These are phyloP conservation scores for Eulemur albifrons DNA, from an alignment of 2,797 vertebrate genomes.

Conservation along the genomic window DNA sequence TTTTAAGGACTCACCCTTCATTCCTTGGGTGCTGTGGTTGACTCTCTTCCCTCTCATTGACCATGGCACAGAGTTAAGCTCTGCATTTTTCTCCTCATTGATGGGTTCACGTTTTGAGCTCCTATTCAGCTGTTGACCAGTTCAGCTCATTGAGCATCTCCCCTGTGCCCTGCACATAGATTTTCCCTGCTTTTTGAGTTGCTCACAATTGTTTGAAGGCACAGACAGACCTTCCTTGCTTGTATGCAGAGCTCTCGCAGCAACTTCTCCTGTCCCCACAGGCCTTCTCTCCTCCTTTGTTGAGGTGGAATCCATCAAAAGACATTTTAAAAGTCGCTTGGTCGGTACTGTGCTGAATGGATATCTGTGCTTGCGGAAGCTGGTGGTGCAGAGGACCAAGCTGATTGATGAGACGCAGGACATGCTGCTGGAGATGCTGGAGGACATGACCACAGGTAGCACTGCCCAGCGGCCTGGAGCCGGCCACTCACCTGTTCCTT, in stretches of 20 bases:
- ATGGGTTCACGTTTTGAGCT: not conserved
- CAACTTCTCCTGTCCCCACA: slow-evolving; percentile 70
- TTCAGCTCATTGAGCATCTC: not conserved
- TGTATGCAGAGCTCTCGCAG: not conserved
- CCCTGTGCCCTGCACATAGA: not conserved
- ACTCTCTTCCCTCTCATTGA: not conserved
- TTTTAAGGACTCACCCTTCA: not conserved
- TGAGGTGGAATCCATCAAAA: slow-evolving; percentile 98
- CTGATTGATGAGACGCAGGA: slow-evolving; percentile 99
- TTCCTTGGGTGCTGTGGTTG: not conserved
- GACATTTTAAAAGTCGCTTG: slow-evolving; percentile 97
- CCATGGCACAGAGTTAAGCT: not conserved
- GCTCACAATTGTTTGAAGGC: not conserved
- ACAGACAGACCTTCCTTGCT: not conserved
- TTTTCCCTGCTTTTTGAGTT: not conserved
- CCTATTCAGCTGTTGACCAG: not conserved
- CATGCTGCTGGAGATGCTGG: slow-evolving; percentile 99
- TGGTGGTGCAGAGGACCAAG: slow-evolving; percentile 98
- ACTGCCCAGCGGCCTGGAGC: fast-evolving
- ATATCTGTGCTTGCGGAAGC: slow-evolving; percentile 96
- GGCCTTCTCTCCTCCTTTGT: slow-evolving; percentile 98
- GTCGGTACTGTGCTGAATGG: slow-evolving; percentile 99
- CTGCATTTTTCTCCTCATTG: not conserved
- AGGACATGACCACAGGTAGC: slow-evolving; percentile 99
- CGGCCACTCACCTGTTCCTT: fast-evolving